Evolutionary conservation across 92 coral and sea anemone genomes (phyloP).

Genomic region (Epizoanthus stellaris): DNA sequence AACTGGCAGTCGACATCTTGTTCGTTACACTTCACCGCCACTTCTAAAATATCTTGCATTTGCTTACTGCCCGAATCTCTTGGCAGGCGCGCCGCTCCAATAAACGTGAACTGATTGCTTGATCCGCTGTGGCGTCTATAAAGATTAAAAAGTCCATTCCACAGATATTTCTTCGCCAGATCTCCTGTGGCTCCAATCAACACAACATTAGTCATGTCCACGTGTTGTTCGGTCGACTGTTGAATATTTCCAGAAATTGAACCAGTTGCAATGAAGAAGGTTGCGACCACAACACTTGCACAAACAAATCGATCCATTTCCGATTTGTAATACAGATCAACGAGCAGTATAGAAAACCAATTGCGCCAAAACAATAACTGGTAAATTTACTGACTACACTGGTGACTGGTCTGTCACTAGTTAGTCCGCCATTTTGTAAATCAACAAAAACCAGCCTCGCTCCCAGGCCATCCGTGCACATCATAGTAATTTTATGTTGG

Average conservation of each 20-base stretch:
- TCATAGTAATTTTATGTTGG: no score
- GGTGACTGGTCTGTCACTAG: no score
- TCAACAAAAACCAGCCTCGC: neutral
- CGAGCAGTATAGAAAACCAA: neutral
- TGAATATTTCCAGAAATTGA: neutral
- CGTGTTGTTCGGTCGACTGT: neutral
- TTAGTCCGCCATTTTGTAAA: neutral
- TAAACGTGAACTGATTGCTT: constrained; percentile 56
- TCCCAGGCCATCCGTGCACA: no score
- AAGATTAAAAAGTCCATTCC: constrained; percentile 86
- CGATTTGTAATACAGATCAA: neutral
- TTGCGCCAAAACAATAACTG: neutral
- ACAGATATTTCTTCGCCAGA: constrained; percentile 85
- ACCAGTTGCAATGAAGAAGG: neutral
- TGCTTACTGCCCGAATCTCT: constrained; percentile 60
- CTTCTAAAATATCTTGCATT: constrained; percentile 55
- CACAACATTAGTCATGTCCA: constrained; percentile 45
- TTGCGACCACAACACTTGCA: neutral
- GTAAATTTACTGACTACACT: no score
- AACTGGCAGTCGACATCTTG: constrained; percentile 22
- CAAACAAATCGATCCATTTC: constrained; percentile 3
- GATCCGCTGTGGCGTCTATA: constrained; percentile 48
- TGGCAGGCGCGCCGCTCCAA: constrained; percentile 78
- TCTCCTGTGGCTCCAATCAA: constrained; percentile 94
- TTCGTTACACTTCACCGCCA: constrained; percentile 65